Conservation (phyloP, 2,113 vertebrate genomes). For the Caloenas nicobarica region DNA sequence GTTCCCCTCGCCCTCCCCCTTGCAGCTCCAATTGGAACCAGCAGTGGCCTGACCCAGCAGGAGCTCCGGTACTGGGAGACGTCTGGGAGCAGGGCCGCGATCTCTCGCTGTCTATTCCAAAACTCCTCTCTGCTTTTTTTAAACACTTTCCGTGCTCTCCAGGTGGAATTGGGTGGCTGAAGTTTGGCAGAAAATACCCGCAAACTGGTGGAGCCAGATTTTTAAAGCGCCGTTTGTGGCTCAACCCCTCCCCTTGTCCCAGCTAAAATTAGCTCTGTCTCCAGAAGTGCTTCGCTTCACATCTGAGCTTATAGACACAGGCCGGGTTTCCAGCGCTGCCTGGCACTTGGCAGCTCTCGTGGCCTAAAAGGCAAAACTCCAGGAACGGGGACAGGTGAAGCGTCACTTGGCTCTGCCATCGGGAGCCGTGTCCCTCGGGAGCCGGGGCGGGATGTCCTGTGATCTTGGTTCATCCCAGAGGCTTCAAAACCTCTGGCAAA, state of each 20-base stretch:
- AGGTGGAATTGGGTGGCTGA: neutral
- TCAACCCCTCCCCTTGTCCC: neutral
- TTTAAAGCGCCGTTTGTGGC: neutral
- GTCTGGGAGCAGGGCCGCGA: fast-evolving
- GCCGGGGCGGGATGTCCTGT: neutral
- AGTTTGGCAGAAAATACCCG: neutral
- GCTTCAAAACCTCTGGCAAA: neutral
- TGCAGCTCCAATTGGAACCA: neutral
- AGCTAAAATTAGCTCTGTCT: neutral
- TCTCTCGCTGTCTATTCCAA: neutral
- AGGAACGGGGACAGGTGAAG: neutral
- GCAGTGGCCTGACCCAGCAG: neutral
- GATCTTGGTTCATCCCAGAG: neutral
- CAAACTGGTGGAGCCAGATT: neutral
- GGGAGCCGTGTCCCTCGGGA: neutral
- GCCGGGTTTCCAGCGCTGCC: neutral
- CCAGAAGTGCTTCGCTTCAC: neutral
- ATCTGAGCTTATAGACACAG: neutral
- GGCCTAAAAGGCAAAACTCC: neutral
- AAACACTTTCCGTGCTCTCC: neutral
- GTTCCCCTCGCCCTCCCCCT: neutral
- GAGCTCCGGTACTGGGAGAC: neutral
- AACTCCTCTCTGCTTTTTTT: neutral
- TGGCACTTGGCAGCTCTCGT: neutral
- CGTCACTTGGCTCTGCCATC: neutral